phyloP scores from a whole-genome alignment of 2,888 invertebrate species.

The Cryptops parisi region DNA sequence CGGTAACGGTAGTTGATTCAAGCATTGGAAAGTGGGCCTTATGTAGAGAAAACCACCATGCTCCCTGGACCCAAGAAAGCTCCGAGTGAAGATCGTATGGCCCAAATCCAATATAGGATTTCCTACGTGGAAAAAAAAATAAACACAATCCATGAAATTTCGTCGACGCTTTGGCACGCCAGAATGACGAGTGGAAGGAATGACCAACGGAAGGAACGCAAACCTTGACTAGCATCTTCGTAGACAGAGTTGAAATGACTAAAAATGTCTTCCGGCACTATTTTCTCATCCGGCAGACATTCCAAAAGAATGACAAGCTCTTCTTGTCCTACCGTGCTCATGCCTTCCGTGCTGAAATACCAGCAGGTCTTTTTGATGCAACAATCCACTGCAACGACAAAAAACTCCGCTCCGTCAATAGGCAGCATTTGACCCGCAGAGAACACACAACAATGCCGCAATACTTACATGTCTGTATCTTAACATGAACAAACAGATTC shows the following conservation, averaged over 20 bases:
- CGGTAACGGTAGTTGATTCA: slow-evolving; percentile 57
- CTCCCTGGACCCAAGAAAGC: slow-evolving; percentile 50
- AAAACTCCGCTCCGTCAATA: no score
- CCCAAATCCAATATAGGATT: slow-evolving; percentile 54
- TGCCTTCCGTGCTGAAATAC: slow-evolving; percentile 60
- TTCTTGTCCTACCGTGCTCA: slow-evolving; percentile 66
- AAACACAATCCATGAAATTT: neutral
- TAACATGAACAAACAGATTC: slow-evolving; percentile 57
- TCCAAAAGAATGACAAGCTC: slow-evolving; percentile 63
- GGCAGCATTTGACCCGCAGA: no score
- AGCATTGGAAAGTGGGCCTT: slow-evolving; percentile 62
- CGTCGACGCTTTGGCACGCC: no score
- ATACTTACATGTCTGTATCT: slow-evolving; percentile 60
- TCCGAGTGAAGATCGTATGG: slow-evolving; percentile 45
- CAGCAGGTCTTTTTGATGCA: slow-evolving; percentile 55
- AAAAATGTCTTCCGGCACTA: slow-evolving; percentile 56
- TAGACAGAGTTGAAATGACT: slow-evolving; percentile 56
- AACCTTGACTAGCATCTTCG: slow-evolving; percentile 37
- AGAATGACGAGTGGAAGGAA: no score
- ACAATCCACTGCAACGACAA: slow-evolving; percentile 57
- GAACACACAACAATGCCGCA: no score
- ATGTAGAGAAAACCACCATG: slow-evolving; percentile 72
- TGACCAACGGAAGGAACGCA: neutral
- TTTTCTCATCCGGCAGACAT: slow-evolving; percentile 42
- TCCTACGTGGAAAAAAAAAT: slow-evolving; percentile 35